A percentile compares a stretch with the other conserved stretches of the same genome.
These are phyloP conservation scores for Pseudochirops corinnae DNA, from an alignment of 2,797 vertebrate genomes.

Conservation along the genomic window DNA sequence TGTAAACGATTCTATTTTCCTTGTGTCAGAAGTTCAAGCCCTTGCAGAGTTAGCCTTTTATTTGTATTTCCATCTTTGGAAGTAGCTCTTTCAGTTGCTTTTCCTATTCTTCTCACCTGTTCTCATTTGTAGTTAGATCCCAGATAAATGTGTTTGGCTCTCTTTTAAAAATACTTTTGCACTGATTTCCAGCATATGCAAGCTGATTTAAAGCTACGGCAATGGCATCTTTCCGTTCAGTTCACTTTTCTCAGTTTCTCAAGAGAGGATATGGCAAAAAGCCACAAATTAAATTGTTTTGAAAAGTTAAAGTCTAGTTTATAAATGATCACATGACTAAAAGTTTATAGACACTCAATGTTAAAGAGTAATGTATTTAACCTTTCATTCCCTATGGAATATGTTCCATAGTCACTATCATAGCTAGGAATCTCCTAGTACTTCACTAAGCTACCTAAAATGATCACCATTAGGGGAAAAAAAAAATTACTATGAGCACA, in stretches of 20 bases:
- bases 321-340: neutral
- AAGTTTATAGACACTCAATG: slow-evolving; percentile 3
- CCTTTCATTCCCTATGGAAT: neutral
- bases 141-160: slow-evolving; percentile 18
- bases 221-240: neutral
- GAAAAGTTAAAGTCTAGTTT: neutral
- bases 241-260: slow-evolving; percentile 20
- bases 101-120: neutral
- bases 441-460: slow-evolving; percentile 23
- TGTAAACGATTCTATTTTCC: slow-evolving; percentile 12
- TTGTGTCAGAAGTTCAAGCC: neutral
- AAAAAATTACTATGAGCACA: slow-evolving; percentile 25
- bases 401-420: neutral
- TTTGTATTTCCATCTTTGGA: slow-evolving; percentile 41
- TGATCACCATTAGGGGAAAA: accelerated
- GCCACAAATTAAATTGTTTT: neutral
- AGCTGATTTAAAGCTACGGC: slow-evolving; percentile 13
- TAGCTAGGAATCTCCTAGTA: neutral
- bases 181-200: slow-evolving; percentile 17
- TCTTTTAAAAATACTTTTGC: slow-evolving; percentile 30
- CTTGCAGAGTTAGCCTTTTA: slow-evolving; percentile 18
- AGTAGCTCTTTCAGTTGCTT: neutral
- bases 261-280: neutral
- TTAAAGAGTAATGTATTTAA: neutral
- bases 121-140: neutral